Base-by-base conservation (phyloP, 2,888 invertebrate species). In the Copidosoma aretas region DNA sequence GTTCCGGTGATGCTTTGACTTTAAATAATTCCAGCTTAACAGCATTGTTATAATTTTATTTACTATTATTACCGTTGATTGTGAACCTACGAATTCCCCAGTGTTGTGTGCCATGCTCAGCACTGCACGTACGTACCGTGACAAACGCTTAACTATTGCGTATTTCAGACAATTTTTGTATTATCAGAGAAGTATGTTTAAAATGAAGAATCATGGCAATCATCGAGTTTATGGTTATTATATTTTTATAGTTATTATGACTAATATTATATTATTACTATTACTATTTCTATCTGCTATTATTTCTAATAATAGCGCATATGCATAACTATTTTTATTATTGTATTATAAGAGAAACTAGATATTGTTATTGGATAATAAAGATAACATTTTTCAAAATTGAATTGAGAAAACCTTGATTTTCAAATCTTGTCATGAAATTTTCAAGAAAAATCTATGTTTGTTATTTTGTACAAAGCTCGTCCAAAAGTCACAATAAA, bases 341-440 rank as follows among this genome's bases (percentile, higher is more conserved):
- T 64, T 56, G 49, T 68, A 68, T 60, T 60, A 56, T 63, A 68
- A 54, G 49, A 56, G 59, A 49, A 68, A 63, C 53, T 52, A 25
- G 58, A 51, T 32, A 58, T 53, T 67, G 62, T 67, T 67, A 59
- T 54, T 67, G 61, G 61, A 58, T 58, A 67, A 62, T 67, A 62
- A 67, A 64, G 24, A 53, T 22, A 53, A 22, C 10, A 58, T 60
- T 60, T 66, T 57, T 25, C n/a, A 15, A 58, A 63, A 62, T 62
- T 46, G 15, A 51, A 43, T 62, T 53, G 25, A 53, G 43, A 58
- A 58, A 52, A 21, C n/a, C 17, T 25, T 17, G 14, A 63, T 58
- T 58, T 17, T 43, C 51, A 14, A 52, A 41, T 41, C 24, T 32
- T 57, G n/a, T 25, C 5, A n/a, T 25, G 3, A 8, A 22, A 41